Evolutionary conservation across 1,140 invertebrate species (phyloP).

Genomic region (Drosophila aff.): DNA sequence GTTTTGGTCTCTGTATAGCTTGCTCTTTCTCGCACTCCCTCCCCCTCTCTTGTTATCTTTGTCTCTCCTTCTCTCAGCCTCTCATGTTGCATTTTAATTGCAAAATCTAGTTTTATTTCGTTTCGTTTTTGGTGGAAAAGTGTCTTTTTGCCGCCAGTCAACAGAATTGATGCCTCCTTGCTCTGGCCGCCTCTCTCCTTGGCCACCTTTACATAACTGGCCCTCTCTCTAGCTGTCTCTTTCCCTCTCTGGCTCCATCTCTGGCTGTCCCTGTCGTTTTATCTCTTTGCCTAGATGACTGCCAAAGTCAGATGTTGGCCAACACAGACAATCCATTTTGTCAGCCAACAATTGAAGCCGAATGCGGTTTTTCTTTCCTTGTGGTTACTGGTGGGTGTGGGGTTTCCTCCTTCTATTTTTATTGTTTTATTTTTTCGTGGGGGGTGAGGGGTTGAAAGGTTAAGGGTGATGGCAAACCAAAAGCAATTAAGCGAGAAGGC

Average conservation of each 20-base stretch:
- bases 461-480: constrained; percentile 14
- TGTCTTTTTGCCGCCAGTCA: constrained; percentile 48
- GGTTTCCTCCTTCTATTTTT: background rate
- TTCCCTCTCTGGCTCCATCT: background rate
- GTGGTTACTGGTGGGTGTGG: background rate
- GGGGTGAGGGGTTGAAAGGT: constrained; percentile 1
- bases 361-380: constrained; percentile 44
- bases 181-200: background rate
- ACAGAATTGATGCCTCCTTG: constrained; percentile 55
- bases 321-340: constrained; percentile 59
- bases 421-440: background rate
- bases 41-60: background rate
- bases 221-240: background rate
- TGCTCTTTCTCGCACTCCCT: background rate
- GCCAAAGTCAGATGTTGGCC: constrained; percentile 49
- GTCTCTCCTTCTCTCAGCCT: background rate
- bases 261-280: constrained; percentile 9
- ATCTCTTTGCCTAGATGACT: constrained; percentile 24
- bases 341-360: constrained; percentile 53
- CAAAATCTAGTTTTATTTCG: constrained; percentile 62
- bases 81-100: constrained; percentile 68
- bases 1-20: constrained; percentile 4
- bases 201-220: background rate
- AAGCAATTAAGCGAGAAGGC: constrained; percentile 46
- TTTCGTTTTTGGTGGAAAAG: constrained; percentile 41